Evolutionary conservation across 2,797 vertebrate species (phyloP).

Genomic region (Sebastes taczanowskii): DNA sequence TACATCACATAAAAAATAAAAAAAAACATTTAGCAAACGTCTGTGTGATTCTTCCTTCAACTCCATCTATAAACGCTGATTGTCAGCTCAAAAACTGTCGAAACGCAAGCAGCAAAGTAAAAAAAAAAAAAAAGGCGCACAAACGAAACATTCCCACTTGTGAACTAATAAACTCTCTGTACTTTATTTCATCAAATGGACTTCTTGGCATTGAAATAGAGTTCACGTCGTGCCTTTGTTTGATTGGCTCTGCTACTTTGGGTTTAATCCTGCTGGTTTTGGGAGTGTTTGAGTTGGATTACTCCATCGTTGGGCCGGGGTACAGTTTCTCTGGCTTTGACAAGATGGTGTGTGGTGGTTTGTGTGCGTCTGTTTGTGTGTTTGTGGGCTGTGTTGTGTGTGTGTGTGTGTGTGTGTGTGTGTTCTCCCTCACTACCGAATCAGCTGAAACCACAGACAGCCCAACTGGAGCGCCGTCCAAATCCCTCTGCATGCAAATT

Average conservation of each 20-base stretch:
- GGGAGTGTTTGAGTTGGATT: constrained; percentile 84
- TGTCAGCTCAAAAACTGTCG: background rate
- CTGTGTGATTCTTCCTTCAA: background rate
- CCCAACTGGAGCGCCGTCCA: constrained; percentile 78
- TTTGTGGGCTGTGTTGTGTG: constrained; percentile 8
- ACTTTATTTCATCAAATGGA: constrained; percentile 72
- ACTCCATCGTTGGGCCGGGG: constrained; percentile 71
- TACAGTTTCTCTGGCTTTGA: constrained; percentile 72
- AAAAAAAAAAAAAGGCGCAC: background rate
- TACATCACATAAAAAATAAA: background rate
- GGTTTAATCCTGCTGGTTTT: constrained; percentile 81
- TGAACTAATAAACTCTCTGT: constrained; percentile 67
- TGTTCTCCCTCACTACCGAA: constrained; percentile 67
- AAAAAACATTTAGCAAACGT: constrained; percentile 3
- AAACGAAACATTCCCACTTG: constrained; percentile 39
- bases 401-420: background rate
- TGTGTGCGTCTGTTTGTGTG: constrained; percentile 20
- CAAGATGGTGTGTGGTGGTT: constrained; percentile 62
- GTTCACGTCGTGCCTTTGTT: constrained; percentile 76
- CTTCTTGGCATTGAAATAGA: constrained; percentile 68
- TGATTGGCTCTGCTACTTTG: constrained; percentile 79
- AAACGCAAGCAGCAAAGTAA: background rate
- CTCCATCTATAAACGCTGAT: background rate
- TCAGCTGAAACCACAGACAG: constrained; percentile 81
- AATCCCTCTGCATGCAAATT: constrained; percentile 85